phyloP scores from a whole-genome alignment of 2,888 invertebrate genomes.

The Drosophila flavopinicola region DNA sequence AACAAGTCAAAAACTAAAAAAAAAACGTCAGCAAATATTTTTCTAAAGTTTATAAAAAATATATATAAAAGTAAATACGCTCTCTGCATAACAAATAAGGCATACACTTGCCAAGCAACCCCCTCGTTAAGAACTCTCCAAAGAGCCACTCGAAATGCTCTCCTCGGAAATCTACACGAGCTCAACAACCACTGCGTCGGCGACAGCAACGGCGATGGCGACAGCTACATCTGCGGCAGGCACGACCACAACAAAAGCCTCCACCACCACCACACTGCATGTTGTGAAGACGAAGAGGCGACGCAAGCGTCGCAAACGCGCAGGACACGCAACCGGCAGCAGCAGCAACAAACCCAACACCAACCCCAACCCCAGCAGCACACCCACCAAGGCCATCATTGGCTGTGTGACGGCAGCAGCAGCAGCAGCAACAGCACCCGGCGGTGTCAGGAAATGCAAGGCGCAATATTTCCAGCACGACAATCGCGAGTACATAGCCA shows the following conservation, averaged over 20 bases:
- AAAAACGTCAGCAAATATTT: conserved; percentile 1
- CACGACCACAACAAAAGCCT: conserved; percentile 45
- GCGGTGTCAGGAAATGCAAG: conserved; percentile 63
- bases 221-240: conserved; percentile 37
- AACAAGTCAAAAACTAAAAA: neutral
- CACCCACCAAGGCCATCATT: conserved; percentile 12
- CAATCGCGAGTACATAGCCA: conserved; percentile 77
- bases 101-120: conserved; percentile 25
- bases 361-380: conserved; percentile 10
- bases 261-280: conserved; percentile 51
- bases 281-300: conserved; percentile 70
- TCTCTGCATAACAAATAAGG: neutral
- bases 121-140: conserved; percentile 35
- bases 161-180: conserved; percentile 68
- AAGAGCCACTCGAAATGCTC: conserved; percentile 56
- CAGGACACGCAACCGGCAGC: conserved; percentile 55
- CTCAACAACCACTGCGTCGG: conserved; percentile 45
- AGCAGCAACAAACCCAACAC: conserved; percentile 8
- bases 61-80: conserved; percentile 1
- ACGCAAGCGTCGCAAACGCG: conserved; percentile 66
- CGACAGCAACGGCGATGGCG: conserved; percentile 40
- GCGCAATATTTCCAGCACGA: conserved; percentile 83
- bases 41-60: conserved; percentile 1
- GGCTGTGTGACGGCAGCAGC: conserved; percentile 15
- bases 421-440: neutral